A percentile compares a stretch with the other conserved stretches of the same genome.
Evolutionary conservation across 2,113 vertebrate species (phyloP).

Genomic region (Phyllostomus hastatus): DNA sequence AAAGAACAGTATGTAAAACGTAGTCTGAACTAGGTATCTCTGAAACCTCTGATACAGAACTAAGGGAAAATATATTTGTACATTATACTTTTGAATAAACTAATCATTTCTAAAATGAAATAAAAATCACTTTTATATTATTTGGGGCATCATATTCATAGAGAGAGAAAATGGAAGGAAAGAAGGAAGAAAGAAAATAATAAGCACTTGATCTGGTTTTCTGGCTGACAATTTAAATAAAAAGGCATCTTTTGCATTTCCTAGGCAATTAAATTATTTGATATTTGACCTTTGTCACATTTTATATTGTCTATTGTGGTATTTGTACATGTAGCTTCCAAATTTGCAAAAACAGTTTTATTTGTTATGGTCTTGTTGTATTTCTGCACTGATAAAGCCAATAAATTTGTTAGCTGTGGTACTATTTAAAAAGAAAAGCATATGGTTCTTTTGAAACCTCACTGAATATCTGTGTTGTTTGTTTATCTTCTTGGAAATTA

Average conservation of each 20-base stretch:
- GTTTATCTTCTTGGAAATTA: slow-evolving; percentile 41
- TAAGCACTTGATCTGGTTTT: background rate
- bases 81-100: background rate
- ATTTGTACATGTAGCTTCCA: background rate
- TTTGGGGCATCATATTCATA: background rate
- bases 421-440: background rate
- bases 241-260: background rate
- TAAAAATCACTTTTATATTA: background rate
- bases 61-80: background rate
- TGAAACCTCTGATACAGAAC: background rate
- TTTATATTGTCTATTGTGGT: background rate
- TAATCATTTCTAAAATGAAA: background rate
- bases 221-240: background rate
- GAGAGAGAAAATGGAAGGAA: background rate
- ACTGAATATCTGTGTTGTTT: slow-evolving; percentile 61
- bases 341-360: background rate
- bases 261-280: background rate
- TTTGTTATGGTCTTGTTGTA: background rate
- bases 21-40: background rate
- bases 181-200: background rate
- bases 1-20: background rate
- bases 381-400: background rate
- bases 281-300: background rate
- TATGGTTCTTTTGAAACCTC: background rate
- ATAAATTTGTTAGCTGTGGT: background rate